Evolutionary conservation across 1,140 invertebrate genomes (phyloP).

Genomic region (Caerostris darwini): DNA sequence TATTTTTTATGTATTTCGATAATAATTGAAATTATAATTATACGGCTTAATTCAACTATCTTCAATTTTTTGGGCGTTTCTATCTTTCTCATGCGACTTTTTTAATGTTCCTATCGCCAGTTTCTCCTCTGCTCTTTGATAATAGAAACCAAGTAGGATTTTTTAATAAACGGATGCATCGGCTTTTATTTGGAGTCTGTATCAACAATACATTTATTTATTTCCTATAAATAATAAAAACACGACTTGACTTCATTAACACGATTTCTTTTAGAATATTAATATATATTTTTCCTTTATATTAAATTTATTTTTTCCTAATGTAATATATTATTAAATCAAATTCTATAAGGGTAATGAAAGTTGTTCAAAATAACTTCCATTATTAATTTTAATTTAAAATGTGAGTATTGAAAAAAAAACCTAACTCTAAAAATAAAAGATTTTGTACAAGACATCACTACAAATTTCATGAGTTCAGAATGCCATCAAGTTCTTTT

Average conservation of each 20-base stretch:
- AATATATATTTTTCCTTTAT: too few relatives aligned
- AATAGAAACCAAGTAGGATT: background rate
- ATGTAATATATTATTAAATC: too few relatives aligned
- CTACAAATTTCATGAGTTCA: slow-evolving; percentile 15
- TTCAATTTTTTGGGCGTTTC: slow-evolving; percentile 35
- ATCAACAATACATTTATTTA: background rate
- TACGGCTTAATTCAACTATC: too few relatives aligned
- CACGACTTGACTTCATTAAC: too few relatives aligned
- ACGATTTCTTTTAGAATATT: too few relatives aligned
- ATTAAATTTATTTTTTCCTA: too few relatives aligned
- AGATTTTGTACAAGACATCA: background rate
- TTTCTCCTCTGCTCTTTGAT: background rate
- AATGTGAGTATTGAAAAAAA: background rate
- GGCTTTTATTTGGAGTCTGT: background rate
- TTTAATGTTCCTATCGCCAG: background rate
- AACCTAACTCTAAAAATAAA: background rate
- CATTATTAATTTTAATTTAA: too few relatives aligned
- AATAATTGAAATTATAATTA: too few relatives aligned
- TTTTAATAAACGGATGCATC: background rate
- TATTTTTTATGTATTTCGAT: too few relatives aligned
- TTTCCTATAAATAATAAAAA: too few relatives aligned
- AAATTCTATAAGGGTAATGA: too few relatives aligned
- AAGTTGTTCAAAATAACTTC: too few relatives aligned
- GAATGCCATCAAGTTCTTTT: background rate
- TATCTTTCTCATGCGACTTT: slow-evolving; percentile 22